These are phyloP conservation scores for Apamea epomidion DNA, from an alignment of 2,888 invertebrate species.

Conservation along the genomic window DNA sequence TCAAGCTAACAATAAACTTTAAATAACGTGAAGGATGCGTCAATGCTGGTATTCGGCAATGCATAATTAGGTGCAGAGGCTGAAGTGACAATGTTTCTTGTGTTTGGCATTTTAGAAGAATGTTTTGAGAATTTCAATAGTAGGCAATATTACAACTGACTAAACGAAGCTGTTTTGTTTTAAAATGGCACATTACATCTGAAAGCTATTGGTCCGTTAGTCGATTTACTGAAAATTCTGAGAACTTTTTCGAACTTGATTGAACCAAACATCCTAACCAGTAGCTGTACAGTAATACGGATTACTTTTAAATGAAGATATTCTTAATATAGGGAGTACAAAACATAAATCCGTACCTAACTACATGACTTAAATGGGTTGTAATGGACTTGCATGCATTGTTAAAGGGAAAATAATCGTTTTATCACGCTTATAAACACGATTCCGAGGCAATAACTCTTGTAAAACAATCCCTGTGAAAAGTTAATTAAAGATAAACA, in stretches of 20 bases:
- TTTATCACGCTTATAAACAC: slow-evolving; percentile 29
- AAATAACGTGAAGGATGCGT: slow-evolving; percentile 53
- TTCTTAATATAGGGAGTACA: neutral
- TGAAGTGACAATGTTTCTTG: slow-evolving; percentile 34
- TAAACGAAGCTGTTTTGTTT: neutral
- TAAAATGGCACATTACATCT: neutral
- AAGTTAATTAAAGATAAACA: slow-evolving; percentile 45
- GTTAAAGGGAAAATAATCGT: slow-evolving; percentile 21
- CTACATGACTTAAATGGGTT: neutral
- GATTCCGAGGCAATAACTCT: slow-evolving; percentile 50
- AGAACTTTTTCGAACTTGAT: neutral
- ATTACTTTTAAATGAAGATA: neutral
- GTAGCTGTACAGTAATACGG: neutral
- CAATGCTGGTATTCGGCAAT: slow-evolving; percentile 43
- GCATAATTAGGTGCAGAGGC: slow-evolving; percentile 30
- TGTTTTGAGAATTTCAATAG: slow-evolving; percentile 3
- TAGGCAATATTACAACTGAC: neutral
- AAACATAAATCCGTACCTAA: neutral
- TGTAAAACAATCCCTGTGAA: slow-evolving; percentile 50
- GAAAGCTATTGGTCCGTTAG: neutral
- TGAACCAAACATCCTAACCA: neutral
- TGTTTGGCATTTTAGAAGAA: neutral
- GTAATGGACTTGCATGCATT: slow-evolving; percentile 6
- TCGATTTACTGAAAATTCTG: neutral
- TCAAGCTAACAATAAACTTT: slow-evolving; percentile 61